Conservation (phyloP, 1,140 invertebrate species). For the Papilio aristodemus region DNA sequence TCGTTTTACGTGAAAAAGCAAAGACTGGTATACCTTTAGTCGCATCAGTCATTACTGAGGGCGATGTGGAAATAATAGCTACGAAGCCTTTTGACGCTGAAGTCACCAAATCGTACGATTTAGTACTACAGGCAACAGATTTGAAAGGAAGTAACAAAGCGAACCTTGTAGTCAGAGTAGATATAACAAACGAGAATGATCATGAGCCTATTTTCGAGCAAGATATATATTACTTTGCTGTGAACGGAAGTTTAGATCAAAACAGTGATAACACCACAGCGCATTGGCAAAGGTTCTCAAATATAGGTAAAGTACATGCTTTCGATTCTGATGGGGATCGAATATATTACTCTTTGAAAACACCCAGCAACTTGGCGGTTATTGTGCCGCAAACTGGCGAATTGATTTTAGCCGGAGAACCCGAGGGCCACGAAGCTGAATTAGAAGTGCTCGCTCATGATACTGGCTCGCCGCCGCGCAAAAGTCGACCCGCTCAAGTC, state of each 20-base stretch:
- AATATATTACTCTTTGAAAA: constrained; percentile 90
- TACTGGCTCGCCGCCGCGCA: constrained; percentile 85
- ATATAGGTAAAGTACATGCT: constrained; percentile 90
- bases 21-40: constrained; percentile 81
- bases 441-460: constrained; percentile 91
- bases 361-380: constrained; percentile 88
- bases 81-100: constrained; percentile 88
- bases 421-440: constrained; percentile 84
- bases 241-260: constrained; percentile 81
- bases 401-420: constrained; percentile 89
- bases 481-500: constrained; percentile 86
- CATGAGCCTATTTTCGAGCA: constrained; percentile 91
- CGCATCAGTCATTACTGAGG: constrained; percentile 81
- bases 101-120: constrained; percentile 83
- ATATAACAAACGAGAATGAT: constrained; percentile 93
- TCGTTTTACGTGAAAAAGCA: constrained; percentile 84
- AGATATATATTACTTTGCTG: constrained; percentile 88
- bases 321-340: constrained; percentile 93
- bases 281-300: constrained; percentile 87
- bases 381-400: constrained; percentile 96
- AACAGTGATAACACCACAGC: constrained; percentile 79
- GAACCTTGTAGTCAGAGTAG: constrained; percentile 85
- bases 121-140: constrained; percentile 89
- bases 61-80: constrained; percentile 86
- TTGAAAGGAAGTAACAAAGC: constrained; percentile 87